phyloP scores from a whole-genome alignment of 2,797 vertebrate genomes.

The Hydrolagus colliei region DNA sequence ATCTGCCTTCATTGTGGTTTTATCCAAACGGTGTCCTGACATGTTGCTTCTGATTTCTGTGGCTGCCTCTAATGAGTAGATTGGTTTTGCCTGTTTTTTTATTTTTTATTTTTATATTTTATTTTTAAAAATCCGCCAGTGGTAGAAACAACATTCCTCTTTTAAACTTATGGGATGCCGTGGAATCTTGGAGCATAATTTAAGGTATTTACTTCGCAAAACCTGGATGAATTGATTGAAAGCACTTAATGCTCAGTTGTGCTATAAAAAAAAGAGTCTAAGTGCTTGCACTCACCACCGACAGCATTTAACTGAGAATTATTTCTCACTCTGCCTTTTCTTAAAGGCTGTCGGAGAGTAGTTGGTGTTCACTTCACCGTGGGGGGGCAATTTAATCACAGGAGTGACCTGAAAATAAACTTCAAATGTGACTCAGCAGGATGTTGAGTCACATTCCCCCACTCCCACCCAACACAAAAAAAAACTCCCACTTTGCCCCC shows the following conservation, averaged over 20 bases:
- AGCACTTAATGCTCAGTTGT: neutral
- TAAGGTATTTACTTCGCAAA: neutral
- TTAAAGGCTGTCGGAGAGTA: neutral
- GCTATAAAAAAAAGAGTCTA: slow-evolving; percentile 11
- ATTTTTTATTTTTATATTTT: too few relatives aligned
- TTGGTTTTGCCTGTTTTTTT: neutral
- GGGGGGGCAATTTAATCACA: neutral
- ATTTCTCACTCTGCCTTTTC: neutral
- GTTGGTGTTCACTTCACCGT: too few relatives aligned
- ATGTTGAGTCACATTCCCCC: too few relatives aligned
- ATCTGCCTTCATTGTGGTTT: neutral
- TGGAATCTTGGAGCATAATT: neutral
- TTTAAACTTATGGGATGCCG: neutral
- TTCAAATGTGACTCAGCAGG: neutral
- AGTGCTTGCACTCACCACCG: neutral
- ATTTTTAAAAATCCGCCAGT: too few relatives aligned
- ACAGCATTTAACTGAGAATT: neutral
- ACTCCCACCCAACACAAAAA: too few relatives aligned
- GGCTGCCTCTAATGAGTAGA: neutral
- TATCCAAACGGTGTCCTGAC: neutral
- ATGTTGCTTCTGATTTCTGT: neutral
- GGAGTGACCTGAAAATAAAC: neutral
- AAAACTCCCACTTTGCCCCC: too few relatives aligned
- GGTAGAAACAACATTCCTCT: neutral
- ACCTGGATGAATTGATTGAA: neutral